A percentile compares a stretch with the other conserved stretches of the same genome.
Conservation (phyloP, 2,888 invertebrate genomes). For the Blastobasis lacticolella region DNA sequence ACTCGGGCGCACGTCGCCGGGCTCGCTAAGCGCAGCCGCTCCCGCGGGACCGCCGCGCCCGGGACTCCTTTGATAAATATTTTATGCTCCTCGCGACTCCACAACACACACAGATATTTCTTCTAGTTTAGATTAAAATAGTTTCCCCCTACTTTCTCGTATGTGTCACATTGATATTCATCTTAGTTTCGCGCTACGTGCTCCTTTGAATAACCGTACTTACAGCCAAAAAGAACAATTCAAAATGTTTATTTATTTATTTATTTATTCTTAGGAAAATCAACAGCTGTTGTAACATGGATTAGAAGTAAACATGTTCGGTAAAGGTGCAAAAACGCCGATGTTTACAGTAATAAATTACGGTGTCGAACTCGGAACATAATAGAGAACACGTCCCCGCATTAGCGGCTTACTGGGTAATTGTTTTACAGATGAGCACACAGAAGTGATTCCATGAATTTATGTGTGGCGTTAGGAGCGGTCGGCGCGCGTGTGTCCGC, state of each 20-base stretch:
- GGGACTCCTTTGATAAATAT: conserved; percentile 71
- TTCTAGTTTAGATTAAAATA: conserved; percentile 49
- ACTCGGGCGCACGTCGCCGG: no score
- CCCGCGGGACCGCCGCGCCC: conserved; percentile 45
- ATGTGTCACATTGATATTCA: conserved; percentile 42
- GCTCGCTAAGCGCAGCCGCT: conserved; percentile 9
- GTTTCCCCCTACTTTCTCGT: conserved; percentile 36
- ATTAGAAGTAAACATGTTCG: no score
- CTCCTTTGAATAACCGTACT: conserved; percentile 14
- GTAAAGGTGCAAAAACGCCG: no score
- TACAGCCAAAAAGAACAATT: no score
- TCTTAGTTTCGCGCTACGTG: conserved; percentile 21
- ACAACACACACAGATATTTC: conserved; percentile 46
- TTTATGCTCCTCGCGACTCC: conserved; percentile 58
- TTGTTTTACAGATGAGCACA: conserved; percentile 38
- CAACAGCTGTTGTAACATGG: no score
- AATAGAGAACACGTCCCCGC: conserved; percentile 11
- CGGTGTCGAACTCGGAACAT: no score
- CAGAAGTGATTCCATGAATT: conserved; percentile 36
- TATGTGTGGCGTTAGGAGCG: conserved; percentile 32
- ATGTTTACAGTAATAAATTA: no score
- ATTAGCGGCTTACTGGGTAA: conserved; percentile 25
- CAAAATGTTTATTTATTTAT: no score
- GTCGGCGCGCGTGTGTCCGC: conserved; percentile 34
- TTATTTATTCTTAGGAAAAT: no score